A percentile compares a stretch with the other conserved stretches of the same genome.
These are phyloP conservation scores for Pristionchus maxplancki DNA, from an alignment of 2,888 invertebrate genomes.

Conservation along the genomic window DNA sequence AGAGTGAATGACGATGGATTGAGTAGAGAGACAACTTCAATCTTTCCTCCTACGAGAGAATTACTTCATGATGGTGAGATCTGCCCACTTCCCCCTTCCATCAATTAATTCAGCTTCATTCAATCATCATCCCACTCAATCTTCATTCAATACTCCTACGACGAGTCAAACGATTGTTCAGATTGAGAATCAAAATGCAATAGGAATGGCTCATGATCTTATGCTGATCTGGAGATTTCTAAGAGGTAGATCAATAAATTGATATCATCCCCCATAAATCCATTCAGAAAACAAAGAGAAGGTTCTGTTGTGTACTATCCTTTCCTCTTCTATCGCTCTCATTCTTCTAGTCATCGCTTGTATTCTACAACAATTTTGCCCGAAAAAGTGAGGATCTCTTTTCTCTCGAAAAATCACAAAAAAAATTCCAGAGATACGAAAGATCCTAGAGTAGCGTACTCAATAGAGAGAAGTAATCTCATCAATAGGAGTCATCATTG, in stretches of 20 bases:
- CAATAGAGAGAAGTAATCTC: constrained; percentile 63
- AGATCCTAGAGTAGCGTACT: constrained; percentile 54
- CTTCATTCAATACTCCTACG: background rate
- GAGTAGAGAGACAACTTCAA: constrained; percentile 6
- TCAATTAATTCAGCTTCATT: background rate
- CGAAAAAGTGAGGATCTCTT: background rate
- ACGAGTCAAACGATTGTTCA: background rate
- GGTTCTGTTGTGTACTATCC: constrained; percentile 65
- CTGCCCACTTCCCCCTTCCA: background rate
- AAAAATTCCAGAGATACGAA: background rate
- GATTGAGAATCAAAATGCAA: constrained; percentile 67
- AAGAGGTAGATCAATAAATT: constrained; percentile 65
- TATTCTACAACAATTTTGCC: constrained; percentile 64
- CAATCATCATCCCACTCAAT: background rate
- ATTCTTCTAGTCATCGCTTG: constrained; percentile 69
- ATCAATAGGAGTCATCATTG: constrained; percentile 53
- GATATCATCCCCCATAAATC: background rate
- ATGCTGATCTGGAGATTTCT: constrained; percentile 77
- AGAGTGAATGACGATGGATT: constrained; percentile 30
- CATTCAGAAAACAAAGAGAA: constrained; percentile 69
- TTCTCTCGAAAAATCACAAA: background rate
- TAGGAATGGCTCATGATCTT: constrained; percentile 78
- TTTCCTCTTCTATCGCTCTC: constrained; percentile 67
- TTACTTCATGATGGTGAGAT: background rate
- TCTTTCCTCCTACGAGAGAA: background rate